Evolutionary conservation across 2,888 invertebrate species (phyloP).

Genomic region (Pecten maximus): DNA sequence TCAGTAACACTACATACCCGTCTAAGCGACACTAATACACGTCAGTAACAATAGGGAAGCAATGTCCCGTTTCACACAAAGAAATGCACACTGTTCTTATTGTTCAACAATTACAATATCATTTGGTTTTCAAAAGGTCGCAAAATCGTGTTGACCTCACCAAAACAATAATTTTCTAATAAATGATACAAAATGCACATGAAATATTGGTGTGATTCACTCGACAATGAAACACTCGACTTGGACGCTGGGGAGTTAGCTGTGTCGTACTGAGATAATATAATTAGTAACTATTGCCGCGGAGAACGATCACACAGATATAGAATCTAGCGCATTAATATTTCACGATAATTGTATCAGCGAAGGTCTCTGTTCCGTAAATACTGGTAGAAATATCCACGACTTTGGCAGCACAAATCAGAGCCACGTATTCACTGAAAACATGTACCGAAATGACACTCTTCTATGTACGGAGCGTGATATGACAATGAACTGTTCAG

Average conservation of each 20-base stretch:
- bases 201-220: not conserved
- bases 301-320: not conserved
- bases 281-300: not conserved
- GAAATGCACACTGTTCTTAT: too few relatives aligned
- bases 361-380: too few relatives aligned
- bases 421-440: too few relatives aligned
- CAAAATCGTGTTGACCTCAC: not conserved
- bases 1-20: too few relatives aligned
- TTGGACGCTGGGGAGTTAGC: not conserved
- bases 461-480: too few relatives aligned
- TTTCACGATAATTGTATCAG: not conserved
- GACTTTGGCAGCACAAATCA: not conserved
- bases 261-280: not conserved
- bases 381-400: not conserved
- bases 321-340: not conserved
- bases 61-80: too few relatives aligned
- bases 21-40: too few relatives aligned
- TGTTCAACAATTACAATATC: not conserved
- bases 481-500: too few relatives aligned
- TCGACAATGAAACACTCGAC: not conserved
- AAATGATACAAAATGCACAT: not conserved
- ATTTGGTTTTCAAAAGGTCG: not conserved
- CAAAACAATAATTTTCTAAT: not conserved
- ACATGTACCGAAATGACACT: too few relatives aligned
- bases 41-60: too few relatives aligned